Evolutionary conservation across 2,888 invertebrate species (phyloP).

Genomic region (Xanthorhoe designata): DNA sequence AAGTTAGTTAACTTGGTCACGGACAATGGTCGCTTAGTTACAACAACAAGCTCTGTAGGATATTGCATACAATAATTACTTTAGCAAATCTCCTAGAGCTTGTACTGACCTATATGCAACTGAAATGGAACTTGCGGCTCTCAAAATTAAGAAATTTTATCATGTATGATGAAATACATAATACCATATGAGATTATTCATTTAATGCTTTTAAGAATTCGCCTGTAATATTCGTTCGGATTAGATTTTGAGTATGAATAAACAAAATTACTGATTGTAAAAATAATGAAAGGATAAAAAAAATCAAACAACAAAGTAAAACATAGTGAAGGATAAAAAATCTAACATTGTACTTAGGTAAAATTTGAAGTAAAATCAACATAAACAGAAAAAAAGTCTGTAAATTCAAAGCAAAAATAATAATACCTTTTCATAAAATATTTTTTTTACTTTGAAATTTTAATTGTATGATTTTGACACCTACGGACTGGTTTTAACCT

Average conservation of each 20-base stretch:
- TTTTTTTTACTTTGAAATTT: neutral
- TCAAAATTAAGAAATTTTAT: no score
- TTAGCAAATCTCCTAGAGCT: conserved; percentile 36
- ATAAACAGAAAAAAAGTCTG: neutral
- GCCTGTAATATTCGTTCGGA: no score
- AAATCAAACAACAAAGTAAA: neutral
- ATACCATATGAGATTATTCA: no score
- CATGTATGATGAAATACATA: no score
- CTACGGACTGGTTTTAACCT: conserved; percentile 13
- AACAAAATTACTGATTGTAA: no score
- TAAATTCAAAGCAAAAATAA: neutral
- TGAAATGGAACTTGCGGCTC: neutral
- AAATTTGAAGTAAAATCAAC: no score
- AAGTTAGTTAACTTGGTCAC: conserved; percentile 25
- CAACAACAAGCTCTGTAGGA: conserved; percentile 30
- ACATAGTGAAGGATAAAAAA: no score
- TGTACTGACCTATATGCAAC: conserved; percentile 16
- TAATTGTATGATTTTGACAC: conserved; percentile 3
- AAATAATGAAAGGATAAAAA: no score
- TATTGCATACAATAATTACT: conserved; percentile 41
- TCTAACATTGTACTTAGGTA: no score
- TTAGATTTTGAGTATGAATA: no score
- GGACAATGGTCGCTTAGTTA: conserved; percentile 26
- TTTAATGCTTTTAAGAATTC: no score
- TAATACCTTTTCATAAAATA: neutral